phyloP scores from a whole-genome alignment of 2,113 vertebrate genomes.

The Tinamus guttatus region DNA sequence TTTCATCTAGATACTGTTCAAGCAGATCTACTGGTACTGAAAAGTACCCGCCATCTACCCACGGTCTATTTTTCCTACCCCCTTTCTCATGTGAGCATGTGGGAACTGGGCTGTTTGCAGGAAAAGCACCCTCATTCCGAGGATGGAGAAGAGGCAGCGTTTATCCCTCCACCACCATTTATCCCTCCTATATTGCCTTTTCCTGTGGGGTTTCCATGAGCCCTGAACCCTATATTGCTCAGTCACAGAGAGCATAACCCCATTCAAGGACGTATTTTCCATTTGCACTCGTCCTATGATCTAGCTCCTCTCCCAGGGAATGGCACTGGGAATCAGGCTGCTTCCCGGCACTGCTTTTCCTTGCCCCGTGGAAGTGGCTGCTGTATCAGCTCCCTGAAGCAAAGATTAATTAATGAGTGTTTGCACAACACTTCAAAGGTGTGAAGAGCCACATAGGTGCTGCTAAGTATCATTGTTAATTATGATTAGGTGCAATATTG shows the following conservation, averaged over 20 bases:
- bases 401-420: constrained; percentile 68
- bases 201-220: background rate
- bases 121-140: background rate
- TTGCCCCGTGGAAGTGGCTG: background rate
- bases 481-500: constrained; percentile 69
- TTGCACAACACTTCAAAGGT: constrained; percentile 68
- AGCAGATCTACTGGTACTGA: background rate
- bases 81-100: background rate
- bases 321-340: too few relatives aligned
- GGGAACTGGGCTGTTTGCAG: background rate
- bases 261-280: background rate
- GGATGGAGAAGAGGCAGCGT: background rate
- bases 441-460: constrained; percentile 70
- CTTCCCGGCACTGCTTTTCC: background rate
- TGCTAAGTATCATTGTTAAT: constrained; percentile 72
- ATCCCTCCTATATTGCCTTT: background rate
- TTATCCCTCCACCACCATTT: background rate
- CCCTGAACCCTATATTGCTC: background rate
- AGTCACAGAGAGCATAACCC: background rate
- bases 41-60: background rate
- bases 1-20: background rate
- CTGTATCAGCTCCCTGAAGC: constrained; percentile 14
- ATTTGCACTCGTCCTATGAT: rapidly evolving
- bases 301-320: rapidly evolving
- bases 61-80: rapidly evolving